Percentiles rank a stretch among this genome's conserved stretches.
phyloP scores from a whole-genome alignment of 2,888 invertebrate genomes.

The Atethmia centrago region DNA sequence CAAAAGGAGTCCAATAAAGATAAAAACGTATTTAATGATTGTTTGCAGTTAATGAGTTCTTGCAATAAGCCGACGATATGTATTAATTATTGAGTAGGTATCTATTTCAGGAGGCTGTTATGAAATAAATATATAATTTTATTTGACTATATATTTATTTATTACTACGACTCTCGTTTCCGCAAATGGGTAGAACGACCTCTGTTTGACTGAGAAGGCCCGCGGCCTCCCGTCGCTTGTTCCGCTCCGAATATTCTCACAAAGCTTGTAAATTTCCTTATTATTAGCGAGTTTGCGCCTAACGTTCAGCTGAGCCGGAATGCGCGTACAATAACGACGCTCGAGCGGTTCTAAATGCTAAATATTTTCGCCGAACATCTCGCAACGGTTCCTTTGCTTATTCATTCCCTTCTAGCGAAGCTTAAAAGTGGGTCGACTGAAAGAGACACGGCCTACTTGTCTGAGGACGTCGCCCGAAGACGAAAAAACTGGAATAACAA shows the following conservation, averaged over 20 bases:
- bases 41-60: no score
- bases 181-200: no score
- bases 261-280: slow-evolving; percentile 66
- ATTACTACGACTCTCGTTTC: neutral
- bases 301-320: slow-evolving; percentile 59
- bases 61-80: no score
- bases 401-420: slow-evolving; percentile 33
- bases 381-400: slow-evolving; percentile 41
- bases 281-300: slow-evolving; percentile 68
- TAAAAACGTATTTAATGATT: no score
- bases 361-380: slow-evolving; percentile 45
- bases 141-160: no score
- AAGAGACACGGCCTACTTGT: slow-evolving; percentile 71
- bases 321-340: slow-evolving; percentile 33
- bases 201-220: neutral
- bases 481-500: slow-evolving; percentile 68
- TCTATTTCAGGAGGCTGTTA: no score
- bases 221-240: slow-evolving; percentile 23
- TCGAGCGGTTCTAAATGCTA: slow-evolving; percentile 14
- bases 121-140: no score
- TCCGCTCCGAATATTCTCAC: slow-evolving; percentile 53
- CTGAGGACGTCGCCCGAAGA: slow-evolving; percentile 42
- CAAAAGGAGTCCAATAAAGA: no score
- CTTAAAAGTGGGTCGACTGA: slow-evolving; percentile 61
- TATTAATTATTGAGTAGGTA: no score